These are phyloP conservation scores for Entelurus aequoreus DNA, from an alignment of 2,113 vertebrate genomes.

Conservation along the genomic window DNA sequence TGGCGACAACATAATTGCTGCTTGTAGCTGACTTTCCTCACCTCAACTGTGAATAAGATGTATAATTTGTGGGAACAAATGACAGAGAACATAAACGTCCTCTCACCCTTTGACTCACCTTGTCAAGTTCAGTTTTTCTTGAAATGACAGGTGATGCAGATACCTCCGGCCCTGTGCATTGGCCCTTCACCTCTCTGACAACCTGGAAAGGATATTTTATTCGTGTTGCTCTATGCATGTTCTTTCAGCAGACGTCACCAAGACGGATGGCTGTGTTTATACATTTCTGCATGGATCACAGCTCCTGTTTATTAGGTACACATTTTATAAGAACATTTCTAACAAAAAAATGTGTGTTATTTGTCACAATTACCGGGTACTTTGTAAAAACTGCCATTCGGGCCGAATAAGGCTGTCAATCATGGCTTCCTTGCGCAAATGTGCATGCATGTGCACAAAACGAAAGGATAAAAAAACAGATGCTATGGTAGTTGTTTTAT, in stretches of 20 bases:
- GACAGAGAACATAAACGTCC: neutral
- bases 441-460: too few relatives aligned
- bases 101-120: conserved; percentile 70
- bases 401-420: too few relatives aligned
- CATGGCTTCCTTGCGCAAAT: too few relatives aligned
- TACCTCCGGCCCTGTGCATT: conserved; percentile 59
- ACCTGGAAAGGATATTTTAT: conserved; percentile 67
- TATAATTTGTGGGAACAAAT: conserved; percentile 9
- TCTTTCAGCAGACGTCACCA: neutral
- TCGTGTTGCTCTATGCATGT: neutral
- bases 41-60: conserved; percentile 15
- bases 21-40: conserved; percentile 25
- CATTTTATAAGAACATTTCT: too few relatives aligned
- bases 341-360: too few relatives aligned
- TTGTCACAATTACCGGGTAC: too few relatives aligned
- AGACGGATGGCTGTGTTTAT: neutral
- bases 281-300: neutral
- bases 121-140: conserved; percentile 85
- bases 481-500: too few relatives aligned
- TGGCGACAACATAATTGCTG: conserved; percentile 46
- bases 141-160: conserved; percentile 77
- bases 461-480: too few relatives aligned
- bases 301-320: too few relatives aligned
- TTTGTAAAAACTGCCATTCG: too few relatives aligned
- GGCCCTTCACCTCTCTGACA: conserved; percentile 82